These are phyloP conservation scores for Alethe castanea DNA, from an alignment of 2,113 vertebrate genomes.

Conservation along the genomic window DNA sequence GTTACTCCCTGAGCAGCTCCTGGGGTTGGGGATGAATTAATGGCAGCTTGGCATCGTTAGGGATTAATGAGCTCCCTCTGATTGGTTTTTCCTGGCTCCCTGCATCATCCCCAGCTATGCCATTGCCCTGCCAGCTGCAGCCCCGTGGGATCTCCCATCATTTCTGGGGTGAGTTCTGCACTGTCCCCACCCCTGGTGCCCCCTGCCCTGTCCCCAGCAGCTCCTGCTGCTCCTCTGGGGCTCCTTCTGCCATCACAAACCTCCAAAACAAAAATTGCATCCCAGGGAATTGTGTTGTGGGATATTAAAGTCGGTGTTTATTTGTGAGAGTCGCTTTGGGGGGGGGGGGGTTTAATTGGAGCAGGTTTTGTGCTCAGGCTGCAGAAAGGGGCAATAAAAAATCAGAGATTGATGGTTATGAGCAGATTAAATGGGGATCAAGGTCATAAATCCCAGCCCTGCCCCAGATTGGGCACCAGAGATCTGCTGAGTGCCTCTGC, in stretches of 20 bases:
- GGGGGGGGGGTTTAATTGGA: conserved; percentile 68
- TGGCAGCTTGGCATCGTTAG: conserved; percentile 34
- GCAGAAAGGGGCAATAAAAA: conserved; percentile 75
- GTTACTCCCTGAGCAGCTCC: neutral
- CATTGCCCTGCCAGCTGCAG: neutral
- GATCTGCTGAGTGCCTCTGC: no score
- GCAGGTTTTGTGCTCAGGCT: conserved; percentile 69
- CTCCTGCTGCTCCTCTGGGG: no score
- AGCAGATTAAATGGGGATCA: conserved; percentile 72
- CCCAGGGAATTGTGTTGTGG: neutral
- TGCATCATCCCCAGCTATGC: neutral
- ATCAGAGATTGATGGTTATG: conserved; percentile 73
- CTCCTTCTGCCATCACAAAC: neutral
- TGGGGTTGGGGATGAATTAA: conserved; percentile 20
- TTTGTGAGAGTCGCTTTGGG: conserved; percentile 57
- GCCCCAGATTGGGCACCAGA: no score
- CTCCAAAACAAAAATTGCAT: conserved; percentile 11
- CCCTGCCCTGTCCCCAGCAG: no score
- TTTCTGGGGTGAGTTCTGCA: conserved; percentile 42
- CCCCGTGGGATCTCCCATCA: neutral
- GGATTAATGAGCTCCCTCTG: conserved; percentile 37
- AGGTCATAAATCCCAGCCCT: conserved; percentile 33
- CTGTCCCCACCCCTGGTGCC: neutral
- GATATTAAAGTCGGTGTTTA: conserved; percentile 53
- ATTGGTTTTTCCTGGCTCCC: conserved; percentile 57